Percentiles rank a stretch among this genome's conserved stretches.
phyloP scores from a whole-genome alignment of 2,797 vertebrate genomes.

The Xyrichtys novacula region DNA sequence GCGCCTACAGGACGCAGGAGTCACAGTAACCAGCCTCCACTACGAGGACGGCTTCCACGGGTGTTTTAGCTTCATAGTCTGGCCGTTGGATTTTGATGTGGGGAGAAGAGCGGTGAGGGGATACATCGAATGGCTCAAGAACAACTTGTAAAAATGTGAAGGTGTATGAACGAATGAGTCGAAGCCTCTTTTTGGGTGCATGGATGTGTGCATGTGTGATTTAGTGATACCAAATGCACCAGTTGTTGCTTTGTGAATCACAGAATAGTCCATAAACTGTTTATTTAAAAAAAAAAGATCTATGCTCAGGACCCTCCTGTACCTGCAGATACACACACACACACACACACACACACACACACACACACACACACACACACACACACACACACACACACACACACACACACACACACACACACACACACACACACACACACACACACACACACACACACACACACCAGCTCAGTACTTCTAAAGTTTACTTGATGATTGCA shows the following conservation, averaged over 20 bases:
- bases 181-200: background rate
- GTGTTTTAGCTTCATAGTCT: conserved; percentile 87
- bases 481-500: conserved; percentile 1
- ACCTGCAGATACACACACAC: conserved; percentile 10
- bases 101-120: conserved; percentile 83
- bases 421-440: no score
- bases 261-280: conserved; percentile 5
- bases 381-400: no score
- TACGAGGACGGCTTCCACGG: conserved; percentile 93
- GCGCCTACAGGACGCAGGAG: conserved; percentile 88
- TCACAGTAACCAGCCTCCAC: conserved; percentile 89
- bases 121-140: conserved; percentile 90
- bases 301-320: conserved; percentile 50
- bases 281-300: conserved; percentile 23
- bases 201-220: conserved; percentile 2
- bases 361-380: no score
- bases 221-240: conserved; percentile 22
- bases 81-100: conserved; percentile 88
- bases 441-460: conserved; percentile 12
- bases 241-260: conserved; percentile 14
- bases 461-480: background rate
- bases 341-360: no score
- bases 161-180: conserved; percentile 10
- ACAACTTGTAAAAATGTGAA: conserved; percentile 86
- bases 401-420: no score